These are phyloP conservation scores for Noctua fimbriata DNA, from an alignment of 2,888 invertebrate genomes.

Conservation along the genomic window DNA sequence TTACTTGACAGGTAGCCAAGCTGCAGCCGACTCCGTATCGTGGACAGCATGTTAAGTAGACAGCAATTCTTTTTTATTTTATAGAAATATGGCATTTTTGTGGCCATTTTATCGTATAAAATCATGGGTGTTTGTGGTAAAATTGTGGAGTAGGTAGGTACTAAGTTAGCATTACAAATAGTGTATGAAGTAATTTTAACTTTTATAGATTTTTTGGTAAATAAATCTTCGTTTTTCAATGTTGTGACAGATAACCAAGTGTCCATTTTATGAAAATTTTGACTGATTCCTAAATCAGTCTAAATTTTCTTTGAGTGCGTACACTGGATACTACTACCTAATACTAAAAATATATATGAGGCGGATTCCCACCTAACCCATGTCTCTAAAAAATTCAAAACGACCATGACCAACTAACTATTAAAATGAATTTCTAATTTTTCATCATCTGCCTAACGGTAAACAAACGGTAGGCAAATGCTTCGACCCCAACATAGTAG, in stretches of 20 bases:
- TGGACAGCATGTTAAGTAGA: slow-evolving; percentile 44
- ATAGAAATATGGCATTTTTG: slow-evolving; percentile 13
- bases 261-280: not conserved
- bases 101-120: slow-evolving; percentile 9
- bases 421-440: not conserved
- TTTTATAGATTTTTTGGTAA: not conserved
- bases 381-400: not conserved
- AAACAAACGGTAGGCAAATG: not conserved
- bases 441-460: not conserved
- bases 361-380: not conserved
- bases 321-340: not conserved
- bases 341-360: not conserved
- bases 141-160: not conserved
- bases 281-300: no score
- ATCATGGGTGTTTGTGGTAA: not conserved
- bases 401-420: not conserved
- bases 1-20: slow-evolving; percentile 49
- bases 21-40: slow-evolving; percentile 25
- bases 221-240: not conserved
- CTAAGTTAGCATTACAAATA: not conserved
- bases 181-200: not conserved
- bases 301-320: no score
- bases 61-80: slow-evolving; percentile 19
- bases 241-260: not conserved
- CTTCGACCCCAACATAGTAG: not conserved